Evolutionary conservation across 92 coral and sea anemone species (phyloP).

Genomic region (Parazoanthus darwini): DNA sequence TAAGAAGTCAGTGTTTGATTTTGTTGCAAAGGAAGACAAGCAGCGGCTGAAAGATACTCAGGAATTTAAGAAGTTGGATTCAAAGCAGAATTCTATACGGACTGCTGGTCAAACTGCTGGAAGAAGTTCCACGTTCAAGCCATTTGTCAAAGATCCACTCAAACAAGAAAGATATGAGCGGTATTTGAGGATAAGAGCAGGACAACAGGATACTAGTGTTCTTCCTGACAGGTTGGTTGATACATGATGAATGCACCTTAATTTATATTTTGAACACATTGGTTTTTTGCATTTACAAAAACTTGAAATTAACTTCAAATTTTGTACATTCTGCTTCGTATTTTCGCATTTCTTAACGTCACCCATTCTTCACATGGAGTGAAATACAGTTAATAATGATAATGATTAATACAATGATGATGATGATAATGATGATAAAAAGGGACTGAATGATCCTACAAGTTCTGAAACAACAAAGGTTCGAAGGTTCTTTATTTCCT

Average conservation of each 20-base stretch:
- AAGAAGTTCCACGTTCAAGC: conserved; percentile 58
- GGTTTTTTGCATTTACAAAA: no score
- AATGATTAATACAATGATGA: neutral
- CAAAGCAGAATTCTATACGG: neutral
- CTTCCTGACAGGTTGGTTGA: conserved; percentile 60
- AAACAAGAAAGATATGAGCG: conserved; percentile 91
- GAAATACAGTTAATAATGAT: neutral
- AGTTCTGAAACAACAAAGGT: no score
- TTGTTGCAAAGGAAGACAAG: conserved; percentile 71
- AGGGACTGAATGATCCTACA: neutral
- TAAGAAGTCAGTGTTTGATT: conserved; percentile 87
- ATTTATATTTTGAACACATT: no score
- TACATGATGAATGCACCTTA: neutral
- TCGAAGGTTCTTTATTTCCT: no score
- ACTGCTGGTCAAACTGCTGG: neutral
- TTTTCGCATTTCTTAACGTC: no score
- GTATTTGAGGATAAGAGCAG: conserved; percentile 56
- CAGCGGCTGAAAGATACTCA: conserved; percentile 60
- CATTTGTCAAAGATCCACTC: conserved; percentile 84
- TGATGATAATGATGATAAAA: neutral
- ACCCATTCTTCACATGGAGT: neutral
- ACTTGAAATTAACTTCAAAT: no score
- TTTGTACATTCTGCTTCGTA: no score
- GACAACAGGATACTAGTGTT: conserved; percentile 40
- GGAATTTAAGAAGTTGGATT: conserved; percentile 25